phyloP scores from a whole-genome alignment of 37 sponge, comb jelly and placozoan genomes.

The Axinella damicornis region DNA sequence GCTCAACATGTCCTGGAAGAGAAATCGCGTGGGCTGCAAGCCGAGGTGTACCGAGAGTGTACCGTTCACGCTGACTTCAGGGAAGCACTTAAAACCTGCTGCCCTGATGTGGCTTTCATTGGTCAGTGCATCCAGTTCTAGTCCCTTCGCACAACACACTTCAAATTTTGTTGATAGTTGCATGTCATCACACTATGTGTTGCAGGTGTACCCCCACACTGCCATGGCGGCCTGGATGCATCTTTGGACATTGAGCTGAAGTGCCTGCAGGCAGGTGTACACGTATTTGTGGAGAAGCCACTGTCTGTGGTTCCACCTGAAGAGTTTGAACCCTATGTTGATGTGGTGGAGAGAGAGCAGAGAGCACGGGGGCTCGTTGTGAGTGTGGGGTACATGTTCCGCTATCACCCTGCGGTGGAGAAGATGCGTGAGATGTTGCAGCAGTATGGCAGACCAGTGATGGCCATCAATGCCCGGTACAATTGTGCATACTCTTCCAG shows the following conservation, averaged over 20 bases:
- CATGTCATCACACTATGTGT: no score
- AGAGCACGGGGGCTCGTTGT: constrained; percentile 40
- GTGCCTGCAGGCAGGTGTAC: constrained; percentile 72
- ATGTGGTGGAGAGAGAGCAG: constrained; percentile 42
- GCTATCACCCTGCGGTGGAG: constrained; percentile 85
- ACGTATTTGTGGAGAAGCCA: constrained; percentile 91
- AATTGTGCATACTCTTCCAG: constrained; percentile 69
- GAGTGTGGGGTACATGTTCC: constrained; percentile 90
- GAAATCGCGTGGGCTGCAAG: constrained; percentile 47
- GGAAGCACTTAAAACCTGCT: constrained; percentile 28
- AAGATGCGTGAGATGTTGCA: constrained; percentile 55
- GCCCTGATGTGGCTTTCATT: constrained; percentile 68
- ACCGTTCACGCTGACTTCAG: constrained; percentile 29
- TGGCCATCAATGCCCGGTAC: constrained; percentile 70
- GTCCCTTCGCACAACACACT: no score
- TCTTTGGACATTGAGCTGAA: constrained; percentile 73
- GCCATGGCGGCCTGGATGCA: constrained; percentile 61
- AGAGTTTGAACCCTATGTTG: constrained; percentile 77
- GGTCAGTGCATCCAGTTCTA: no score
- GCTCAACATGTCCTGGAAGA: constrained; percentile 59
- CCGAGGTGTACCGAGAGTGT: constrained; percentile 67
- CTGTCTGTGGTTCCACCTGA: constrained; percentile 77
- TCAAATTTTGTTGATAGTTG: no score
- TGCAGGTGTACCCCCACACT: constrained; percentile 80
- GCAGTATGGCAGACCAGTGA: constrained; percentile 39